Percentiles rank a stretch among this genome's conserved stretches.
phyloP scores from a whole-genome alignment of 2,888 invertebrate species.

The Lasioglossum vierecki region DNA sequence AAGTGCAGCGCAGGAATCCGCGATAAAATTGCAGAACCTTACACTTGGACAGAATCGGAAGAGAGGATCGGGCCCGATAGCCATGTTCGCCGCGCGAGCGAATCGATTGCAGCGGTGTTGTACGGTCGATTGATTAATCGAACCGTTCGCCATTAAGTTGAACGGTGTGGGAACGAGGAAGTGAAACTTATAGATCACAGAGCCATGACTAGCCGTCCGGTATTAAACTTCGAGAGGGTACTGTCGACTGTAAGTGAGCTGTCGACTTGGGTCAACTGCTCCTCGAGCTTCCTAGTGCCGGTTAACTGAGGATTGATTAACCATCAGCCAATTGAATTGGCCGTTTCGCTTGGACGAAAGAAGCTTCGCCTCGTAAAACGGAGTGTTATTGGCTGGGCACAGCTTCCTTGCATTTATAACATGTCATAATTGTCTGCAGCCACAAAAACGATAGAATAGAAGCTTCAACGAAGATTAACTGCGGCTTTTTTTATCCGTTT shows the following conservation, averaged over 20 bases:
- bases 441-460: background rate
- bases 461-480: background rate
- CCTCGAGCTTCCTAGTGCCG: conserved; percentile 42
- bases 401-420: background rate
- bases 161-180: conserved; percentile 70
- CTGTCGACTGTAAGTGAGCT: conserved; percentile 60
- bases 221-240: conserved; percentile 47
- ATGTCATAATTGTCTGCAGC: background rate
- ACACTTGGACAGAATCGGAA: conserved; percentile 9
- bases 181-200: conserved; percentile 66
- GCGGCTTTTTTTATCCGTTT: background rate
- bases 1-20: background rate
- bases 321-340: conserved; percentile 32
- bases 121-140: conserved; percentile 57
- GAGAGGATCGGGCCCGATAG: conserved; percentile 18
- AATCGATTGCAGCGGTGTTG: conserved; percentile 33
- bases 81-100: conserved; percentile 18
- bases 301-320: conserved; percentile 38
- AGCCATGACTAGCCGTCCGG: conserved; percentile 55
- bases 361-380: conserved; percentile 1
- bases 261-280: conserved; percentile 56
- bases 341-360: conserved; percentile 19
- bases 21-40: conserved; percentile 2
- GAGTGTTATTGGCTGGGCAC: background rate
- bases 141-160: conserved; percentile 38